phyloP scores from a whole-genome alignment of 1,140 invertebrate species.

The Archivesica marissinica region DNA sequence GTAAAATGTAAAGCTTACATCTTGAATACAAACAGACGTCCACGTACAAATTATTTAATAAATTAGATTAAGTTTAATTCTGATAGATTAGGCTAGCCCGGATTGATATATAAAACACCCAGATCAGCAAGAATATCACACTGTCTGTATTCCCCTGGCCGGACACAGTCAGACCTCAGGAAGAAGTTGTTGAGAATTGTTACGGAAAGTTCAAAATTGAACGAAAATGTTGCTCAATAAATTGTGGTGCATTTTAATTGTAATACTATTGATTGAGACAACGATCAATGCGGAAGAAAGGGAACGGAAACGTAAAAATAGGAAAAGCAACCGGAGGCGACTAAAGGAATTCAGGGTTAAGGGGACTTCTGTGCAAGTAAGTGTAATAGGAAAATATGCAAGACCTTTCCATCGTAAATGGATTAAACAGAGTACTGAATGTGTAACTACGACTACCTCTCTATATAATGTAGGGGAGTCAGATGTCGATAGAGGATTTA shows the following conservation, averaged over 20 bases:
- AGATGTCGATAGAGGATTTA: no score
- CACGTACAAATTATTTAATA: constrained; percentile 50
- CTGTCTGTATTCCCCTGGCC: constrained; percentile 9
- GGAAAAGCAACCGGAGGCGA: constrained; percentile 23
- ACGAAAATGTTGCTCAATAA: not conserved
- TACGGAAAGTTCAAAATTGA: not conserved
- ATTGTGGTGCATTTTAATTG: not conserved
- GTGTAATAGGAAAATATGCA: not conserved
- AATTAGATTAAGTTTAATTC: constrained; percentile 50
- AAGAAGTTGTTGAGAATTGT: not conserved
- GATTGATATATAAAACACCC: constrained; percentile 4
- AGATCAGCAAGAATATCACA: not conserved
- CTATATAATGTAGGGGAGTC: no score
- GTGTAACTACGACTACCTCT: no score
- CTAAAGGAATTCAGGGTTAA: constrained; percentile 41
- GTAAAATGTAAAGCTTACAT: not conserved
- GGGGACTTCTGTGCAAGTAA: constrained; percentile 7
- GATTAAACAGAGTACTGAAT: no score
- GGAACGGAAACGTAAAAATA: not conserved
- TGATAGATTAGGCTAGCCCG: not conserved
- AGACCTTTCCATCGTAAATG: not conserved
- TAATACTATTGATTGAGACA: not conserved
- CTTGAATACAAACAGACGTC: constrained; percentile 30
- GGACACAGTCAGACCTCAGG: not conserved
- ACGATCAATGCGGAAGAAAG: constrained; percentile 6